Conservation (phyloP, 2,797 vertebrate genomes). For the Gymnocypris eckloni region DNA sequence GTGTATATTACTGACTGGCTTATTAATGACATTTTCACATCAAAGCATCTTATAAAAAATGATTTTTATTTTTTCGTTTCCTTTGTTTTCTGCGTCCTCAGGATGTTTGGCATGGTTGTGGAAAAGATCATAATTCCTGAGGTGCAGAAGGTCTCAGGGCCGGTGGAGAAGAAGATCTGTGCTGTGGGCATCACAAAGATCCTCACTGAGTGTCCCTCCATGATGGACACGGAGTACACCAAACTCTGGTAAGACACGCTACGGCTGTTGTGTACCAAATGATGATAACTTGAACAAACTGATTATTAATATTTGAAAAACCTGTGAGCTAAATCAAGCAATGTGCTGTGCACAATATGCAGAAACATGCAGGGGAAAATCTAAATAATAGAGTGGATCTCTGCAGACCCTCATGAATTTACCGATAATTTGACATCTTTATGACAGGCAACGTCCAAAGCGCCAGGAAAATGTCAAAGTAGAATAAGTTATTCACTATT, state of each 20-base stretch:
- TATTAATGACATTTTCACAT: background rate
- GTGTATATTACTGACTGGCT: background rate
- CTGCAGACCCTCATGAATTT: too few species aligned
- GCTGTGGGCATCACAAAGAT: slow-evolving; percentile 96
- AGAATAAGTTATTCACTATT: too few species aligned
- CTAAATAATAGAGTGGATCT: too few species aligned
- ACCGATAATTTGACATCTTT: too few species aligned
- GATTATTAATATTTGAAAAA: too few species aligned
- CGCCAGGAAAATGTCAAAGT: too few species aligned
- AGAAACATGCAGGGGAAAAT: too few species aligned
- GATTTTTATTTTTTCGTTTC: background rate
- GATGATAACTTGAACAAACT: background rate
- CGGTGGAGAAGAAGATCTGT: slow-evolving; percentile 97
- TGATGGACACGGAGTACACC: slow-evolving; percentile 99
- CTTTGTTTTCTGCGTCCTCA: slow-evolving; percentile 56
- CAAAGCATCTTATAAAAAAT: background rate
- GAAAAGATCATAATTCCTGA: slow-evolving; percentile 98
- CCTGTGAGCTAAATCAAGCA: too few species aligned
- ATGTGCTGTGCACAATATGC: too few species aligned
- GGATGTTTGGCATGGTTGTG: slow-evolving; percentile 99
- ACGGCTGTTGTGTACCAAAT: background rate
- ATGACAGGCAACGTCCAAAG: too few species aligned
- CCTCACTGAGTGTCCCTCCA: slow-evolving; percentile 94
- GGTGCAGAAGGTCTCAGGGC: slow-evolving; percentile 96
- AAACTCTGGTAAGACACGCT: slow-evolving; percentile 88